A percentile compares a stretch with the other conserved stretches of the same genome.
phyloP scores from a whole-genome alignment of 2,113 vertebrate species.

The Ammodytes dubius region DNA sequence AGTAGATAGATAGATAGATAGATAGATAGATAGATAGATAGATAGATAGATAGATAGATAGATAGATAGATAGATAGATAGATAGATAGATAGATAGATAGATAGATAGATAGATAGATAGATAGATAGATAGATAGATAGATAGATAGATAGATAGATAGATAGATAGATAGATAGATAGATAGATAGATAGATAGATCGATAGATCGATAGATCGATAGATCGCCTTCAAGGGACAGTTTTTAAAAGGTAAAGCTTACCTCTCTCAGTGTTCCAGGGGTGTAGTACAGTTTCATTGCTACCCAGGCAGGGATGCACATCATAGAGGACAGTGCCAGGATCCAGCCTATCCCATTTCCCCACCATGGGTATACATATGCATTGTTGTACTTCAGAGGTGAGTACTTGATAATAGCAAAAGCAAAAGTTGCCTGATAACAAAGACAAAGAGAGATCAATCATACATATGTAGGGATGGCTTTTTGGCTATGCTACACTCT shows the following conservation, averaged over 20 bases:
- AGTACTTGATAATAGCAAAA: conserved; percentile 95
- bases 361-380: conserved; percentile 96
- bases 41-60: no score
- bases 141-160: no score
- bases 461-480: not conserved
- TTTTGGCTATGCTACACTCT: not conserved
- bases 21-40: no score
- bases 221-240: not conserved
- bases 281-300: conserved; percentile 86
- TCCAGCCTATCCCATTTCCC: conserved; percentile 94
- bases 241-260: conserved; percentile 73
- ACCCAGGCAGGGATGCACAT: conserved; percentile 92
- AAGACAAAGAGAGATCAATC: conserved; percentile 5
- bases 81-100: no score
- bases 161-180: no score
- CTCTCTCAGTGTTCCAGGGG: conserved; percentile 92
- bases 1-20: no score
- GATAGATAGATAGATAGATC: no score
- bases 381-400: conserved; percentile 96
- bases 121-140: no score
- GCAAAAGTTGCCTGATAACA: conserved; percentile 91
- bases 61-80: no score
- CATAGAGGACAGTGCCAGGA: conserved; percentile 95
- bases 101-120: no score
- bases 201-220: no score